phyloP scores from a whole-genome alignment of 2,888 invertebrate genomes.

The Idaea dimidiata region DNA sequence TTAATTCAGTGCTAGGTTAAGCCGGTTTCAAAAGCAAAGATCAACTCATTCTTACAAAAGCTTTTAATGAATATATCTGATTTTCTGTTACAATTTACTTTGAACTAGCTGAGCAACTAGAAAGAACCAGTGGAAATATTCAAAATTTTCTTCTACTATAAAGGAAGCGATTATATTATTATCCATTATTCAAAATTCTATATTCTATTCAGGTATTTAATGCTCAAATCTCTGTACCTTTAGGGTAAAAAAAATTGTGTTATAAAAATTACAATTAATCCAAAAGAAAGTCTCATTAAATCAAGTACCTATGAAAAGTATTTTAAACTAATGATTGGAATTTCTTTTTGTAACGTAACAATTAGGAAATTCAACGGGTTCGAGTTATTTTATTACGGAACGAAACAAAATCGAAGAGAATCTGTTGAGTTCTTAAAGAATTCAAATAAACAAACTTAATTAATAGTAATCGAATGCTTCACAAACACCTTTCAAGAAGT shows the following conservation, averaged over 20 bases:
- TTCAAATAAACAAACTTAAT: slow-evolving; percentile 43
- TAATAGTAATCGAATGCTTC: slow-evolving; percentile 39
- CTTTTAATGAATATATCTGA: not conserved
- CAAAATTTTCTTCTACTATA: too few species aligned
- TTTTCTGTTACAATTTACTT: too few species aligned
- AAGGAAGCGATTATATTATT: too few species aligned
- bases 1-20: not conserved
- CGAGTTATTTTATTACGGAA: slow-evolving; percentile 2
- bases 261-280: not conserved
- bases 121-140: too few species aligned
- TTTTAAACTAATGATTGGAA: not conserved
- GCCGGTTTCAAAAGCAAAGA: not conserved
- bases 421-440: slow-evolving; percentile 38
- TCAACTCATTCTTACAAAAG: not conserved
- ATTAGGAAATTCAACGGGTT: slow-evolving; percentile 24
- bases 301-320: not conserved
- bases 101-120: too few species aligned
- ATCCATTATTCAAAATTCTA: too few species aligned
- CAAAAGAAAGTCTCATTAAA: not conserved
- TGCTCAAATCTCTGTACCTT: too few species aligned
- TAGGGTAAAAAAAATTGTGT: too few species aligned
- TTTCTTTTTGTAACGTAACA: slow-evolving; percentile 16
- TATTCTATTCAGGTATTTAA: too few species aligned
- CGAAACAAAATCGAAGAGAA: slow-evolving; percentile 37
- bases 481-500: slow-evolving; percentile 28